Evolutionary conservation across 2,113 vertebrate species (phyloP).

Genomic region (Cervus canadensis): DNA sequence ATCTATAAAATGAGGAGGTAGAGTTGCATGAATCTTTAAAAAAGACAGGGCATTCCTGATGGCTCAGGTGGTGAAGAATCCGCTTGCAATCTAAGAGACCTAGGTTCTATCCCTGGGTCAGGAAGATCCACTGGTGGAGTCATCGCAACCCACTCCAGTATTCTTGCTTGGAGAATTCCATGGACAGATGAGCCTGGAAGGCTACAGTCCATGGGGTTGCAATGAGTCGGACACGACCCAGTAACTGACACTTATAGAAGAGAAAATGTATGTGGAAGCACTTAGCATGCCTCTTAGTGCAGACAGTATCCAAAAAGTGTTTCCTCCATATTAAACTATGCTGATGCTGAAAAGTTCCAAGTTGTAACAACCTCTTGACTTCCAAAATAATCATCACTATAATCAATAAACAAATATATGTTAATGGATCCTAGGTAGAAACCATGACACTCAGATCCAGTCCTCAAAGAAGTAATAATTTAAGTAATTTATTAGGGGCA

Average conservation of each 20-base stretch:
- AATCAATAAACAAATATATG: background rate
- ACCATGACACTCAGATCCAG: background rate
- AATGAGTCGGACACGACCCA: fast-evolving
- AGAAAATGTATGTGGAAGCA: background rate
- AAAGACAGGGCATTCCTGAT: background rate
- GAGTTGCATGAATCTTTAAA: background rate
- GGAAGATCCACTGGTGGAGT: background rate
- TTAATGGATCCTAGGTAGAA: background rate
- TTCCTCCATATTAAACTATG: background rate
- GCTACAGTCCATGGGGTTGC: background rate
- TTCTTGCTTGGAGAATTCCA: background rate
- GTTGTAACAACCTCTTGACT: background rate
- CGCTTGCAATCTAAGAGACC: background rate
- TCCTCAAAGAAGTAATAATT: background rate
- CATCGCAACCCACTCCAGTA: background rate
- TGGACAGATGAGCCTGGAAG: background rate
- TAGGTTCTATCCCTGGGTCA: background rate
- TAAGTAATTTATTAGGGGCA: background rate
- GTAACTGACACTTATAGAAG: background rate
- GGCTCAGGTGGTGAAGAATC: background rate
- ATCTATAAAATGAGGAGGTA: background rate
- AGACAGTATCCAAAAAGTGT: background rate
- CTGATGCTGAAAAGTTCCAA: background rate
- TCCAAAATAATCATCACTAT: background rate
- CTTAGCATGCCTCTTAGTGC: background rate